These are phyloP conservation scores for Anthoscopus minutus DNA, from an alignment of 2,113 vertebrate species.

Conservation along the genomic window DNA sequence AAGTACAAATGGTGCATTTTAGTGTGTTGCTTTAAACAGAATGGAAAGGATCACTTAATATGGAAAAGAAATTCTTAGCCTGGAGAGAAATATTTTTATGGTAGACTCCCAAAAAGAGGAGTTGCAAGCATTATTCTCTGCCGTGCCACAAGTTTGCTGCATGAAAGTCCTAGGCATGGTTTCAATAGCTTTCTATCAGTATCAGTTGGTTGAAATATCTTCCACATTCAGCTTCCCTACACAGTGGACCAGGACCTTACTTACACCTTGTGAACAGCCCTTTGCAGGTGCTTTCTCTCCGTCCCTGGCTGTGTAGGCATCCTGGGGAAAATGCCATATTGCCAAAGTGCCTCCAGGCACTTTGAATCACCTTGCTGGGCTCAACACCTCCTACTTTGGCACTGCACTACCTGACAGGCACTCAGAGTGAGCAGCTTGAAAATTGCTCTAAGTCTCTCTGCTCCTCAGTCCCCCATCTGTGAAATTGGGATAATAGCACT, in stretches of 20 bases:
- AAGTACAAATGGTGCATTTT: conserved; percentile 23
- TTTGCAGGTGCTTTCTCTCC: neutral
- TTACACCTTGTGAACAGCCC: neutral
- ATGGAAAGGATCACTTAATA: conserved; percentile 30
- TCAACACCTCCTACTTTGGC: neutral
- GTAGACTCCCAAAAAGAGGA: neutral
- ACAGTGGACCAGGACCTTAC: neutral
- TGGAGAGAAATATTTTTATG: conserved; percentile 18
- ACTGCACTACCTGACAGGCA: neutral
- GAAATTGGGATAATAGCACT: conserved; percentile 51
- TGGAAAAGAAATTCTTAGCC: conserved; percentile 35
- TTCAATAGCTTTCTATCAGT: neutral
- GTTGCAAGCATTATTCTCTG: neutral
- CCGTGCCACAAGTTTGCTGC: neutral
- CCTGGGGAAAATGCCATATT: neutral
- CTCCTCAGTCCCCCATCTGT: conserved; percentile 35
- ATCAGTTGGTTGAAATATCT: neutral
- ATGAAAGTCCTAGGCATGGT: neutral
- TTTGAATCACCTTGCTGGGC: conserved; percentile 1
- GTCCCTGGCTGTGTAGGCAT: neutral
- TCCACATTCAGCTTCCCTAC: neutral
- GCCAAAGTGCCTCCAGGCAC: neutral
- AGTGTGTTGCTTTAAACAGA: conserved; percentile 45
- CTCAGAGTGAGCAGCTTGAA: conserved; percentile 35
- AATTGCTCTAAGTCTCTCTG: conserved; percentile 28